These are phyloP conservation scores for Fringilla coelebs DNA, from an alignment of 2,797 vertebrate genomes.

Conservation along the genomic window DNA sequence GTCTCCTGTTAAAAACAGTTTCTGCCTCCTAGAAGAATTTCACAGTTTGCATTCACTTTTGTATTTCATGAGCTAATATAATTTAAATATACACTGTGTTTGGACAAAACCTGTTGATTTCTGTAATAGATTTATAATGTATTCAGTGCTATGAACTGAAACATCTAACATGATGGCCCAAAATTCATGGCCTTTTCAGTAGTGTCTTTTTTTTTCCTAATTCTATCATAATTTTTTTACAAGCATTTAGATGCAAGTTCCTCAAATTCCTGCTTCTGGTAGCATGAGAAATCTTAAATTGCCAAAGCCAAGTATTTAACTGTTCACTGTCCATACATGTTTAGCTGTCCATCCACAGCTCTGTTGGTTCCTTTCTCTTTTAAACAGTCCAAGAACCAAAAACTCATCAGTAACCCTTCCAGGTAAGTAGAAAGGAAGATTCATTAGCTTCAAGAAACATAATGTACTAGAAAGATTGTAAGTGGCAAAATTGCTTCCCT, in stretches of 20 bases:
- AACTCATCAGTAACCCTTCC: not conserved
- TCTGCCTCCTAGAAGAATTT: conserved; percentile 6
- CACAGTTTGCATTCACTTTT: not conserved
- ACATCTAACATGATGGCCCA: not conserved
- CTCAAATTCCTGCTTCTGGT: not conserved
- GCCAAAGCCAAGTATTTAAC: conserved; percentile 21
- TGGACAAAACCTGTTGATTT: not conserved
- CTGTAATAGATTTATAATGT: not conserved
- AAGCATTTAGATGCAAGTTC: not conserved
- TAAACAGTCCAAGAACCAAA: not conserved
- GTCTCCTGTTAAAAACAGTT: not conserved
- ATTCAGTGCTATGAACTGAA: not conserved
- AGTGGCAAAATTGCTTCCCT: not conserved
- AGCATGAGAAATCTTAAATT: not conserved
- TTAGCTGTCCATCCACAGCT: not conserved
- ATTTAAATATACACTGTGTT: not conserved
- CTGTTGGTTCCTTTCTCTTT: not conserved
- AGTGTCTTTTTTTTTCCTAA: not conserved
- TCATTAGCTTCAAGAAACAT: not conserved
- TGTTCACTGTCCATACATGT: not conserved
- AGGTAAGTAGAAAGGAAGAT: not conserved
- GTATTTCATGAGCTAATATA: not conserved
- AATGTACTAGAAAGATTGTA: not conserved
- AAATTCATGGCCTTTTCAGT: not conserved
- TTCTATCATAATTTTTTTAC: not conserved